A percentile compares a stretch with the other conserved stretches of the same genome.
phyloP scores from a whole-genome alignment of 1,140 invertebrate species.

The Drosophila tropicalis region DNA sequence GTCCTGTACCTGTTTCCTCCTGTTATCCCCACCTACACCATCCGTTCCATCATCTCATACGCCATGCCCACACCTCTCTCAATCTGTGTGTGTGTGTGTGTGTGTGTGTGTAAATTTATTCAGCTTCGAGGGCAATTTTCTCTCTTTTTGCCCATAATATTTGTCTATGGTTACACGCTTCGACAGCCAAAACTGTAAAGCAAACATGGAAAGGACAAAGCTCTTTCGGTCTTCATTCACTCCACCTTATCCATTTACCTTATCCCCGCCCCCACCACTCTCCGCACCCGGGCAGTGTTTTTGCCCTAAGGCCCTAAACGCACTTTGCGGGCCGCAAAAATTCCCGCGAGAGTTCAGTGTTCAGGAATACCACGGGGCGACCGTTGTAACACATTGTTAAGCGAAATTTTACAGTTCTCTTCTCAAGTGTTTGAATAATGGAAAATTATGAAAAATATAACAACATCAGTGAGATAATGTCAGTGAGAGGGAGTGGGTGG shows the following conservation, averaged over 20 bases:
- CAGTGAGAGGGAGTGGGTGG: neutral
- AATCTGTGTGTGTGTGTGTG: neutral
- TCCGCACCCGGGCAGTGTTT: neutral
- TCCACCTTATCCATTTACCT: conserved; percentile 8
- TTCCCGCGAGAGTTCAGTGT: conserved; percentile 60
- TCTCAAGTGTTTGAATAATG: conserved; percentile 79
- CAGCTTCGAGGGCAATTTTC: conserved; percentile 73
- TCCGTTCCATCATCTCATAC: conserved; percentile 1
- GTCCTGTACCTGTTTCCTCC: conserved; percentile 55
- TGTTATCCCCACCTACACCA: neutral
- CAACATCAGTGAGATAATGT: conserved; percentile 35
- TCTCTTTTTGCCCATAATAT: conserved; percentile 59
- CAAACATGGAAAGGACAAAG: conserved; percentile 60
- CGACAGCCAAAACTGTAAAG: conserved; percentile 81
- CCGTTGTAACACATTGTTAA: conserved; percentile 6
- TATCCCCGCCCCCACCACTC: conserved; percentile 10
- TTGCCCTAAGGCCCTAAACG: conserved; percentile 53
- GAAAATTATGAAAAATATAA: conserved; percentile 81
- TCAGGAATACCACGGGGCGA: neutral
- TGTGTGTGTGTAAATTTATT: conserved; percentile 71
- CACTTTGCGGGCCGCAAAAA: conserved; percentile 64
- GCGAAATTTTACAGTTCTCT: conserved; percentile 13
- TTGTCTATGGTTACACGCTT: conserved; percentile 79
- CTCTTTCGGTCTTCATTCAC: conserved; percentile 7
- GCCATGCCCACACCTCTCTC: conserved; percentile 25